Conservation (phyloP, 2,113 vertebrate genomes). For the Chaetodon auriga region DNA sequence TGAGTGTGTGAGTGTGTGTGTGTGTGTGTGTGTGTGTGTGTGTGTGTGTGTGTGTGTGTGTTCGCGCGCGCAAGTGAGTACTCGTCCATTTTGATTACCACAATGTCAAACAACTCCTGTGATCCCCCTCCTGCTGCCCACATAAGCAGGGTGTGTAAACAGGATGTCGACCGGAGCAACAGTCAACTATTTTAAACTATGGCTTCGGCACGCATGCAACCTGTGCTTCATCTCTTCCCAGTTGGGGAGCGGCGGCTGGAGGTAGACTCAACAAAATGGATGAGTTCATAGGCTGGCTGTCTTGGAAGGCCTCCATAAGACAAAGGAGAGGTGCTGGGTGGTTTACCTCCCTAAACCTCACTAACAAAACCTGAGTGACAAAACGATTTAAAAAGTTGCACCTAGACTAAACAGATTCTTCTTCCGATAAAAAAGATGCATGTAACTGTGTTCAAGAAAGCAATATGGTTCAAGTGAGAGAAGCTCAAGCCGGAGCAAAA, state of each 20-base stretch:
- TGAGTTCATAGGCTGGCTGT: slow-evolving; percentile 66
- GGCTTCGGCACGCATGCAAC: slow-evolving; percentile 62
- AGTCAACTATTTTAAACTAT: slow-evolving; percentile 76
- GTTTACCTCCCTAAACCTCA: slow-evolving; percentile 64
- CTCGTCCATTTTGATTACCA: slow-evolving; percentile 3
- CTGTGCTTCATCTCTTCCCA: slow-evolving; percentile 62
- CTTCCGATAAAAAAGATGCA: slow-evolving; percentile 53
- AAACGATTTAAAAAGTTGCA: slow-evolving; percentile 53
- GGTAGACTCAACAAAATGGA: slow-evolving; percentile 79
- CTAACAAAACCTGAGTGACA: slow-evolving; percentile 57
- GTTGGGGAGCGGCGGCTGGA: slow-evolving; percentile 53
- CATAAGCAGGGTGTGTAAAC: slow-evolving; percentile 77
- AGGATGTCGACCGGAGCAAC: slow-evolving; percentile 77
- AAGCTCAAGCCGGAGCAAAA: slow-evolving; percentile 34
- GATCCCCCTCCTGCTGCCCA: slow-evolving; percentile 64
- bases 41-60: neutral
- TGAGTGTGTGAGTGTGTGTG: neutral
- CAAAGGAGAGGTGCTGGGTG: slow-evolving; percentile 63
- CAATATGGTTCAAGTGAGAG: slow-evolving; percentile 64
- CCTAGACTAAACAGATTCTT: slow-evolving; percentile 68
- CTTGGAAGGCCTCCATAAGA: slow-evolving; percentile 59
- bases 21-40: neutral
- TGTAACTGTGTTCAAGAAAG: slow-evolving; percentile 51
- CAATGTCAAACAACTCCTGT: slow-evolving; percentile 21
- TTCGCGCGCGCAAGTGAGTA: neutral